phyloP scores from a whole-genome alignment of 2,113 vertebrate species.

The Prunella fulvescens region DNA sequence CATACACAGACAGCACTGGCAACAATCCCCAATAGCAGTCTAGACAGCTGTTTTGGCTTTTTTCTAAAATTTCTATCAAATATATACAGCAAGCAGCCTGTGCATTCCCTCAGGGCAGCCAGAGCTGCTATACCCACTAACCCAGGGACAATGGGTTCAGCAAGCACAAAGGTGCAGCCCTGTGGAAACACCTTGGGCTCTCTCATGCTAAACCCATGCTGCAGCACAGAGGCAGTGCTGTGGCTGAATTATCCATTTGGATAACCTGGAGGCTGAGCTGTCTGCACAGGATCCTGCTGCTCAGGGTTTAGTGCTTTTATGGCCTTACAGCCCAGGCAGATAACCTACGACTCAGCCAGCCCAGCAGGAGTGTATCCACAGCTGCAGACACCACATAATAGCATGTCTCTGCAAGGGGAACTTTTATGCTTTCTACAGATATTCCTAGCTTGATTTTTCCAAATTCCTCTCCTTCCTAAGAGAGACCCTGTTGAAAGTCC shows the following conservation, averaged over 20 bases:
- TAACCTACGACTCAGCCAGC: not conserved
- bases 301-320: rapidly evolving
- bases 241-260: not conserved
- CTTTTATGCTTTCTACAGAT: not conserved
- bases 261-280: not conserved
- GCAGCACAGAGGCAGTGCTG: not conserved
- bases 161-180: rapidly evolving
- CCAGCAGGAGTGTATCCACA: not conserved
- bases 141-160: not conserved
- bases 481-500: not conserved
- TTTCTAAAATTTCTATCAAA: not conserved
- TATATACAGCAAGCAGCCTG: not conserved
- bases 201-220: rapidly evolving
- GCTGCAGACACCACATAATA: not conserved
- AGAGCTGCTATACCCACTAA: not conserved
- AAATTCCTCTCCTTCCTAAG: not conserved
- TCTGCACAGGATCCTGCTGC: not conserved
- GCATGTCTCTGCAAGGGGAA: not conserved
- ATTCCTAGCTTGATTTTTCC: not conserved
- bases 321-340: not conserved
- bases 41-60: not conserved
- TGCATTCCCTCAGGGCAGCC: not conserved
- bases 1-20: rapidly evolving
- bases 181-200: rapidly evolving
- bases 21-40: not conserved